These are phyloP conservation scores for Acanthurus lineatus DNA, from an alignment of 2,797 vertebrate species.

Conservation along the genomic window DNA sequence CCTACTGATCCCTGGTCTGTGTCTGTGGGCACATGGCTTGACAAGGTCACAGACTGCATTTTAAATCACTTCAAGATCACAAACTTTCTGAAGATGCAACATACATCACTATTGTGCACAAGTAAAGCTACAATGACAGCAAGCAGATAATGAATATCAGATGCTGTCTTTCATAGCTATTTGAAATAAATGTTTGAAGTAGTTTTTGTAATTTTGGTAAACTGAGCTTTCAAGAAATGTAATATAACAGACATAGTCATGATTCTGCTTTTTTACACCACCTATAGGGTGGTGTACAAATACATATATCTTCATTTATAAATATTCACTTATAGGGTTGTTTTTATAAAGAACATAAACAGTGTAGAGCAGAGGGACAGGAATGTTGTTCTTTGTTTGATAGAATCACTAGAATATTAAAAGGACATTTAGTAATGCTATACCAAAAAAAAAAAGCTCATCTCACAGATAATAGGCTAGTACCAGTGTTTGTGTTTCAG, in stretches of 20 bases:
- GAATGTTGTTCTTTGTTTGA: too few relatives aligned
- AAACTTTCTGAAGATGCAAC: not conserved
- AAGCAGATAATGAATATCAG: not conserved
- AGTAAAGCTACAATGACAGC: not conserved
- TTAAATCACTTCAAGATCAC: not conserved
- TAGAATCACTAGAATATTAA: too few relatives aligned
- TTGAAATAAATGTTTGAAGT: not conserved
- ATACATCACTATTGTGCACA: not conserved
- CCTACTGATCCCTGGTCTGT: too few relatives aligned
- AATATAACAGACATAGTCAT: constrained; percentile 10
- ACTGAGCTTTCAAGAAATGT: not conserved
- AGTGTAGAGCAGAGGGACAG: too few relatives aligned
- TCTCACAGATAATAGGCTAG: too few relatives aligned
- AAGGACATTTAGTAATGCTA: too few relatives aligned
- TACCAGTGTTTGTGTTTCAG: too few relatives aligned
- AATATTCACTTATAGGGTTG: not conserved
- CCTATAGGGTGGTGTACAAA: not conserved
- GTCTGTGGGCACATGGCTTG: too few relatives aligned
- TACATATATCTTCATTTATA: not conserved
- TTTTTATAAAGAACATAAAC: too few relatives aligned
- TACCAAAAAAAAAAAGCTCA: too few relatives aligned
- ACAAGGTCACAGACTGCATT: too few relatives aligned
- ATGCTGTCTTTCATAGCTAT: not conserved
- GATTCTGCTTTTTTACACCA: not conserved
- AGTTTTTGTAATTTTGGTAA: not conserved